A percentile compares a stretch with the other conserved stretches of the same genome.
Conservation (phyloP, 2,113 vertebrate species). For the Pimephales promelas region DNA sequence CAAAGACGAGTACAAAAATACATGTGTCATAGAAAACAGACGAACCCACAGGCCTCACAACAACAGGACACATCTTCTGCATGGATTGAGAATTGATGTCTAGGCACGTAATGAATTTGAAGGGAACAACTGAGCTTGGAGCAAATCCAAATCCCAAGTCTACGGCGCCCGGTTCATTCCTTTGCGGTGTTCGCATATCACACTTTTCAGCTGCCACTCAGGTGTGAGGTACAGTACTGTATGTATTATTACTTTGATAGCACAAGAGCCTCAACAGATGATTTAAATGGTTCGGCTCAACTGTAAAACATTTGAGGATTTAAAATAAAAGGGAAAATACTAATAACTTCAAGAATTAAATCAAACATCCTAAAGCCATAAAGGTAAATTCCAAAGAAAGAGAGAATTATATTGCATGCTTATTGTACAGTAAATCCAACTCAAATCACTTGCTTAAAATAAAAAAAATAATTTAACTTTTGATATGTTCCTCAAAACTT, state of each 20-base stretch:
- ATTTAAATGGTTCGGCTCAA: background rate
- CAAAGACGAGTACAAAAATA: conserved; percentile 29
- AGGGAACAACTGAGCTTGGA: background rate
- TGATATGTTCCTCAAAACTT: too few relatives aligned
- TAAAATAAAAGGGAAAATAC: background rate
- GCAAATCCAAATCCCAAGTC: background rate
- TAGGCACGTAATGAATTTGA: background rate
- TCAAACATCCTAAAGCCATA: background rate
- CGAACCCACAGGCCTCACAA: background rate
- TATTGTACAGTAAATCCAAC: background rate
- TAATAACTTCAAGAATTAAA: too few relatives aligned
- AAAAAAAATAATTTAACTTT: too few relatives aligned
- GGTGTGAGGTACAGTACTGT: background rate
- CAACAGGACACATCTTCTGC: conserved; percentile 28
- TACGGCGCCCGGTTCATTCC: background rate
- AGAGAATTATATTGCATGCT: background rate
- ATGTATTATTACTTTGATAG: too few relatives aligned
- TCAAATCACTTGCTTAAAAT: background rate
- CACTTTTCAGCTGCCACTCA: background rate
- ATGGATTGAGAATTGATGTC: background rate
- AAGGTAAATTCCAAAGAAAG: background rate
- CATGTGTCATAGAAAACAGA: conserved; percentile 36
- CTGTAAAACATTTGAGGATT: background rate
- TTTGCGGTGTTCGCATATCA: background rate
- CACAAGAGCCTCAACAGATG: background rate